Evolutionary conservation across 2,113 vertebrate species (phyloP), one percentile per base, ranked within the genome.

Genomic region (Bagarius yarrelli): DNA sequence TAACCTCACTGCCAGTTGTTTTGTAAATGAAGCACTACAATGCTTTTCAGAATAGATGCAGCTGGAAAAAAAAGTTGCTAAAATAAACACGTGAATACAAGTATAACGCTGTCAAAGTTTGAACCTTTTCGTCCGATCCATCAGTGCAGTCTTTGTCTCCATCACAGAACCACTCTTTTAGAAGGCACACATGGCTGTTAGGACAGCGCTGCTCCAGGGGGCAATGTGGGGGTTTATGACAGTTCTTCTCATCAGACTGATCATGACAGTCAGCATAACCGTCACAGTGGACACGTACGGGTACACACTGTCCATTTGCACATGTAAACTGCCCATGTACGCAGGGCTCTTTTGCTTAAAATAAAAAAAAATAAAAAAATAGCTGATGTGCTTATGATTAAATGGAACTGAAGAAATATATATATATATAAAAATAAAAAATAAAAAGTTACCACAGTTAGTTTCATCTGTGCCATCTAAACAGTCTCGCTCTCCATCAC

Each of bases 151-250:
- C 96, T 0, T 88, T n/a, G 2, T 93, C 85, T 0, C 93, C 95
- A 3, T 98, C 96, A 16, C 96, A 98, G 47, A 91, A 77, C 96
- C 96, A 98, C 16, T 94, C 94, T 50, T 90, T 88, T 0, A 94
- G 83, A 72, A 98, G 85, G 14, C 96, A 98, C 85, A 95, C 90
- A 3, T 95, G 87, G 1, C 93, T 95, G 66, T 36, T 56, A 0
- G 80, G 87, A 83, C 97, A 98, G 0, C 14, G 90, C 30, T 91
- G 86, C 75, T 94, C 90, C 0, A 88, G 79, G 0, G 69, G 25
- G 85, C 97, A 98, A 23, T 69, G 86, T 0, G 91, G 90, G 0
- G 92, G 90, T 60, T 78, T 91, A 16, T 88, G 67, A 2, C 96
- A 98, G 81, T 86, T 88, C 50, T 86, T 85, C 85, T 98, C 96